Percentiles rank a stretch among this genome's conserved stretches.
Evolutionary conservation across 2,888 invertebrate species (phyloP).

Genomic region (Dichetophora obliterata): DNA sequence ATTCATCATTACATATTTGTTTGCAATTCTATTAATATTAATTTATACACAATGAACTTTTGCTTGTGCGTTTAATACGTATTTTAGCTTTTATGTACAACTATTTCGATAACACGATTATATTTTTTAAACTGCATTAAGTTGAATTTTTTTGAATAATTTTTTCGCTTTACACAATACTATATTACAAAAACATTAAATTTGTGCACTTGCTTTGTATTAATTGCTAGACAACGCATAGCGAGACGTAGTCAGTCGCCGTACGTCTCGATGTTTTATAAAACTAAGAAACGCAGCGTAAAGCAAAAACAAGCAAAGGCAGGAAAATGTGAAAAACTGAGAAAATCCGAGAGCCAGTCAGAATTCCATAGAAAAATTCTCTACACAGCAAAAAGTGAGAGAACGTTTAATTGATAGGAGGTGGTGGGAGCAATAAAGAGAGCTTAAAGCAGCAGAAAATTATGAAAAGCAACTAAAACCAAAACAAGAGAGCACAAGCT

Average conservation of each 20-base stretch:
- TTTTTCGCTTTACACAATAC: background rate
- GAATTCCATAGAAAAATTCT: slow-evolving; percentile 23
- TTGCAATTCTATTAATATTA: background rate
- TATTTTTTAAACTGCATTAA: background rate
- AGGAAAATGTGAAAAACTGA: background rate
- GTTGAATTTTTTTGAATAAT: background rate
- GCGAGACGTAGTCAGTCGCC: slow-evolving; percentile 24
- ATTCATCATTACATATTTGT: background rate
- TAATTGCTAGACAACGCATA: slow-evolving; percentile 18
- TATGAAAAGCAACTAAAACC: background rate
- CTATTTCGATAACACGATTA: background rate
- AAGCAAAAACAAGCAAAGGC: slow-evolving; percentile 10
- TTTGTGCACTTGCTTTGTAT: background rate
- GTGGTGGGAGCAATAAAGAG: background rate
- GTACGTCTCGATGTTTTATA: slow-evolving; percentile 27
- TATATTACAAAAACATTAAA: background rate
- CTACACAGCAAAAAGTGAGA: slow-evolving; percentile 17
- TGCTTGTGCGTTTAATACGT: background rate
- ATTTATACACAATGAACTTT: background rate
- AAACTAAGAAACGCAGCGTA: slow-evolving; percentile 22
- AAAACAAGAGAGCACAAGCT: background rate
- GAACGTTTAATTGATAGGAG: background rate
- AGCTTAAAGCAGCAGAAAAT: background rate
- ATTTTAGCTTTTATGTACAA: background rate
- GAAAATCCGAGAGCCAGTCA: background rate